Evolutionary conservation across 2,888 invertebrate species (phyloP), one percentile per base, ranked within the genome.

Genomic region (Trachelus iudaicus): DNA sequence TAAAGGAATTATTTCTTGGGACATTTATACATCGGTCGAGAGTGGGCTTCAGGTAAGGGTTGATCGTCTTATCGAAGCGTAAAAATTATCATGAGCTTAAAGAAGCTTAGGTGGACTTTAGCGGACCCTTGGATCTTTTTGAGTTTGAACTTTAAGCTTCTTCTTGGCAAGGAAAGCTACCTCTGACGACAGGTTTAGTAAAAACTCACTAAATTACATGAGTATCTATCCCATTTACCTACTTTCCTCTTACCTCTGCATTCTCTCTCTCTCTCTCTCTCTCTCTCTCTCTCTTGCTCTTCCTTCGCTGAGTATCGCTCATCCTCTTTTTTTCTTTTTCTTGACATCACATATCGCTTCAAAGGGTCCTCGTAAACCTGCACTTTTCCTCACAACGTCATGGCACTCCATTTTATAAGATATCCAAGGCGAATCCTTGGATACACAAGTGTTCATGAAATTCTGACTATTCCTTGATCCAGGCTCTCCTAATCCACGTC

Each of bases 51-150:
- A 6, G 71, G 71, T 30, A 34, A 34, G 71, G 31, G 71, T 13
- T 31, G 71, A 33, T 71, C 71, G 71, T 71, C 71, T 71, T 71
- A 71, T 71, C 71, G 34, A 34, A 71, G 33, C 71, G 71, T 71
- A 71, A 71, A 71, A 71, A 71, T 71, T 71, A 71, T 31, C 71
- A 9, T 71, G 31, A 34, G 33, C 34, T 71, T 71, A 34, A 23
- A 71, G 31, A 23, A 23, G 71, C 71, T 71, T 34, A 71, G 71
- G 31, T 33, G 71, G 71, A 71, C 31, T 71, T 71, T 71, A 11
- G 13, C 6, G 30, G 33, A 9, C 31, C 71, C 71, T 71, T 33
- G 6, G 34, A 71, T 12, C 15, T 23, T 23, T 69, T 71, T 23
- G 4, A 71, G 71, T 15, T 71, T 71, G 34, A 71, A 71, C 13